Evolutionary conservation across 1,140 invertebrate species (phyloP), one percentile per base, ranked within the genome.

Genomic region (Ips typographus): DNA sequence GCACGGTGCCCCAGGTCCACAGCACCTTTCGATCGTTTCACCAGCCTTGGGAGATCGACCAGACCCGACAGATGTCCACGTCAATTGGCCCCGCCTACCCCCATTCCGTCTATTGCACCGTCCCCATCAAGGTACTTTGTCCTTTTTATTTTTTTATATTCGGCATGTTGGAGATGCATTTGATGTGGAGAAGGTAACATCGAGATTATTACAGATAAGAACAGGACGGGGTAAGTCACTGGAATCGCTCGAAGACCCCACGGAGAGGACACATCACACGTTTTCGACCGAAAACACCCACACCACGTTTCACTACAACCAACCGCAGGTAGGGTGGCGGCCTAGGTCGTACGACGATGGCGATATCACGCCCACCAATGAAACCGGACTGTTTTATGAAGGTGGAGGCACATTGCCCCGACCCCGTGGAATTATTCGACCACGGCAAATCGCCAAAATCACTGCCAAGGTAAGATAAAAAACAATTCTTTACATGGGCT

Each of bases 331-430:
- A 71, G 67, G 82, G 36, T 94, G 93, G 90, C 85, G 93, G 70
- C 84, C 85, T 41, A 86, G 92, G 65, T 92, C 91, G 59, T 94
- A 93, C 78, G 93, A 95, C 77, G 93, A 95, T 77, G 93, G 92
- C 36, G 93, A 95, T 79, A 89, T 94, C 53, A 94, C 92, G 38
- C 92, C 92, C 1, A 94, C 93, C 61, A 94, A 94, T 77, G 92
- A 94, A 81, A 84, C 83, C 36, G 83, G 83, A 0, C 77, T 82
- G 42, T 70, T 84, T 74, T 87, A 90, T 65, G 85, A 88, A 77
- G 82, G 84, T 71, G 93, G 93, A 3, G 92, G 94, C 40, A 95
- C 91, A 2, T 82, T 94, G 68, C 93, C 94, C 0, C 87, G 94
- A 70, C 94, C 94, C 2, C 85, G 93, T 75, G 89, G 88, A 6